Evolutionary conservation across 2,888 invertebrate species (phyloP), one percentile per base, ranked within the genome.

Genomic region (Drosophila ustulata): DNA sequence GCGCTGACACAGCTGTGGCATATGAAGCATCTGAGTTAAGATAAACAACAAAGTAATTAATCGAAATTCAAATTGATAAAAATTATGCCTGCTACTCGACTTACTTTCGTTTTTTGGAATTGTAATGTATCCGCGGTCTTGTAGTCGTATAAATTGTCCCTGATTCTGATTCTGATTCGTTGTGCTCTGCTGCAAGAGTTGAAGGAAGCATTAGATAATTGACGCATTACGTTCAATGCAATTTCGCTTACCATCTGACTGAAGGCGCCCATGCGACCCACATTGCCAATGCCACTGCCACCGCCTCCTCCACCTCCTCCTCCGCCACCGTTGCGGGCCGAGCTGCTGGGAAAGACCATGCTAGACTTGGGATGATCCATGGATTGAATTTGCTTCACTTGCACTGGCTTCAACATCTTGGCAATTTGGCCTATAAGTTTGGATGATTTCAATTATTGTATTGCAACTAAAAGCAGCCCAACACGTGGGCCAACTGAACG

Each of bases 91-190:
- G 32, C 1, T 61, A 43, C 18, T 18, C 18, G 37, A 69, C 90
- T 87, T 85, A 92, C 92, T 89, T 74, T 91, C 92, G 75, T 85
- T 78, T 83, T 89, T 89, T 82, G 89, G 89, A 71, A 82, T 73
- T 43, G 85, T 75, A 69, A 86, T 81, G 65, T 88, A 90, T 73
- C 80, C 89, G 74, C 80, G 89, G 77, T 90, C 91, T 74, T 90
- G 89, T 72, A 91, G 77, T 75, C 91, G 88, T 58, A 91, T 88
- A 64, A 89, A 91, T 66, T 92, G 91, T 57, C 91, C 80, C 74
- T 90, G 91, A 83, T 80, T 90, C 74, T 90, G 91, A 83, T 80
- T 90, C 73, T 90, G 91, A 83, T 80, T 90, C 73, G 84, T 74
- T 59, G 91, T 75, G 69, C 89, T 89, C 92, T 92, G 72, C 92